These are phyloP conservation scores for Chrysodeixis includens DNA, from an alignment of 2,888 invertebrate species.

Conservation along the genomic window DNA sequence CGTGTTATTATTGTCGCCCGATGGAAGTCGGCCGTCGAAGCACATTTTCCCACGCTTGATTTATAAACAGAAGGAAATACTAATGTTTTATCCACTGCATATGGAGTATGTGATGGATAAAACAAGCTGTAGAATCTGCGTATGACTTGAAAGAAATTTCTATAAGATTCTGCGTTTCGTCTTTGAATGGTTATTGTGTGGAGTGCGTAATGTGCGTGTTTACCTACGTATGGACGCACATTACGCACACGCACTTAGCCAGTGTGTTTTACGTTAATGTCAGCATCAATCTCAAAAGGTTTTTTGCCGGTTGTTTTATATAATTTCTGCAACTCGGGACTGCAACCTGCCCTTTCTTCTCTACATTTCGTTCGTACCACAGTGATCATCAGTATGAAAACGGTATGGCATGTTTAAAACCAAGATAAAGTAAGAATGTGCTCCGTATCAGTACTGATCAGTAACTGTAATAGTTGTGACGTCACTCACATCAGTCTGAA, in stretches of 20 bases:
- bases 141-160: background rate
- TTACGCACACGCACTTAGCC: background rate
- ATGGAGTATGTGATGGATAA: conserved; percentile 13
- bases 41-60: conserved; percentile 75
- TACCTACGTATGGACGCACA: too few species aligned
- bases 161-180: background rate
- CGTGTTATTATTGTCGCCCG: conserved; percentile 35
- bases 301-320: background rate
- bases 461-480: conserved; percentile 2
- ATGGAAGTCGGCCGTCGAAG: conserved; percentile 51
- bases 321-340: background rate
- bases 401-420: background rate
- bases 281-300: too few species aligned
- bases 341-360: too few species aligned
- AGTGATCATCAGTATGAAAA: too few species aligned
- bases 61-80: conserved; percentile 75
- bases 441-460: background rate
- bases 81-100: conserved; percentile 29
- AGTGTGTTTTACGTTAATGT: background rate
- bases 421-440: background rate
- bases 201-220: too few species aligned
- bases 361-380: too few species aligned
- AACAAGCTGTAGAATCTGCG: conserved; percentile 14
- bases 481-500: background rate
- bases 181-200: background rate